These are phyloP conservation scores for Bradysia coprophila DNA, from an alignment of 1,140 invertebrate species.

Conservation along the genomic window DNA sequence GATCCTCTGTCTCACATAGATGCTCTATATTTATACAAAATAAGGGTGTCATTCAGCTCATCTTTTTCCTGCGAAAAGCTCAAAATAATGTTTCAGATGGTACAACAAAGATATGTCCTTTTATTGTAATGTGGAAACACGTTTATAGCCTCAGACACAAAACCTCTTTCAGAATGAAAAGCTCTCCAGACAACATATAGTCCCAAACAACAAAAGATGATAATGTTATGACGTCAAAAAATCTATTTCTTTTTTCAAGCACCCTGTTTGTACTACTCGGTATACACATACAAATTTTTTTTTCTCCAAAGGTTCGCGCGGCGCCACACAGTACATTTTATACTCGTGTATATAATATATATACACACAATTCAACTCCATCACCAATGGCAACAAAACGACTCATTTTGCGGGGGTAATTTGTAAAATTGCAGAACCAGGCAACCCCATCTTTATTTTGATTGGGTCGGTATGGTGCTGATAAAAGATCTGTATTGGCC, in stretches of 20 bases:
- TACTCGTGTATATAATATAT: not conserved
- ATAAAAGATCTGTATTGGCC: constrained; percentile 3
- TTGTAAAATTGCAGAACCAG: not conserved
- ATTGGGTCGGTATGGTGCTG: not conserved
- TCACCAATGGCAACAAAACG: not conserved
- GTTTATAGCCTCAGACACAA: too few species aligned
- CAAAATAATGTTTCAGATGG: too few species aligned
- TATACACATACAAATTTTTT: not conserved
- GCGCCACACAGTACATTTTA: not conserved
- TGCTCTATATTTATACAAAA: too few species aligned
- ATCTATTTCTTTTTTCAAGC: too few species aligned
- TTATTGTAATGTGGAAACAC: too few species aligned
- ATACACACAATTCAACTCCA: not conserved
- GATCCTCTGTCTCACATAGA: not conserved
- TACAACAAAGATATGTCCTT: too few species aligned
- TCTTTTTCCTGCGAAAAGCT: too few species aligned
- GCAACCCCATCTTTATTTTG: not conserved
- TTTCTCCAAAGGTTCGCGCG: too few species aligned
- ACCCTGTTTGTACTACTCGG: too few species aligned
- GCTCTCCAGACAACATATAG: not conserved
- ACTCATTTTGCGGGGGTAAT: not conserved
- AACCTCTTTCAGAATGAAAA: too few species aligned
- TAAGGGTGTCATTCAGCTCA: too few species aligned
- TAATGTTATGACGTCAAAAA: not conserved
- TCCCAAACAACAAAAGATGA: too few species aligned